A percentile compares a stretch with the other conserved stretches of the same genome.
Evolutionary conservation across 1,140 invertebrate genomes (phyloP).

Genomic region (Drosophila paulistorum): DNA sequence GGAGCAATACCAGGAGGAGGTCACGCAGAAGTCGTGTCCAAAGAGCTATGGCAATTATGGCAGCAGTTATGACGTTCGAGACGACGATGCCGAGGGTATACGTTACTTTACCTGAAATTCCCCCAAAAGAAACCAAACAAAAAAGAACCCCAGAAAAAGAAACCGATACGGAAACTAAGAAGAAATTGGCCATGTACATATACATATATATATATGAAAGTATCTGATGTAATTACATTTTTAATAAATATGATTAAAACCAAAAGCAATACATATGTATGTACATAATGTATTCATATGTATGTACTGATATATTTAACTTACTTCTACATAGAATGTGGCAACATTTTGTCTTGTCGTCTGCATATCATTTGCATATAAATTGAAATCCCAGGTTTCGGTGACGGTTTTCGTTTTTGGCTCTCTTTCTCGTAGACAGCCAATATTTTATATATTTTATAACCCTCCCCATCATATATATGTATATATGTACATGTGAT

Average conservation of each 20-base stretch:
- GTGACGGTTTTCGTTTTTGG: conserved; percentile 36
- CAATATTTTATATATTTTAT: conserved; percentile 81
- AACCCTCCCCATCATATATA: conserved; percentile 7
- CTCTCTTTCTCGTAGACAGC: conserved; percentile 55
- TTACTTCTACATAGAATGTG: not conserved
- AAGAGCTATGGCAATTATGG: conserved; percentile 23
- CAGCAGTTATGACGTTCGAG: conserved; percentile 41
- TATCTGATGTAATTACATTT: conserved; percentile 64
- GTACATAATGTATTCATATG: not conserved
- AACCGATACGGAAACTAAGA: not conserved
- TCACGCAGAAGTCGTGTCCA: conserved; percentile 16
- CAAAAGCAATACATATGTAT: conserved; percentile 29
- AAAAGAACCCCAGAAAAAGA: too few species aligned
- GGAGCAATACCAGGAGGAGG: conserved; percentile 24
- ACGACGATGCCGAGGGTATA: conserved; percentile 50
- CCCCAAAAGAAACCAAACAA: too few species aligned
- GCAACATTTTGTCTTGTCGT: conserved; percentile 53
- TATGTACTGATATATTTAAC: not conserved
- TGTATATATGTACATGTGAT: conserved; percentile 27
- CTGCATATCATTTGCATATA: conserved; percentile 79
- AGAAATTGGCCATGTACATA: conserved; percentile 20
- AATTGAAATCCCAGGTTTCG: conserved; percentile 69
- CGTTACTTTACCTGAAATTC: conserved; percentile 60
- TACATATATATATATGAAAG: too few species aligned
- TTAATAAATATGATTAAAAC: conserved; percentile 77